Conservation (phyloP, 2,797 vertebrate species). For the Melopsittacus undulatus region DNA sequence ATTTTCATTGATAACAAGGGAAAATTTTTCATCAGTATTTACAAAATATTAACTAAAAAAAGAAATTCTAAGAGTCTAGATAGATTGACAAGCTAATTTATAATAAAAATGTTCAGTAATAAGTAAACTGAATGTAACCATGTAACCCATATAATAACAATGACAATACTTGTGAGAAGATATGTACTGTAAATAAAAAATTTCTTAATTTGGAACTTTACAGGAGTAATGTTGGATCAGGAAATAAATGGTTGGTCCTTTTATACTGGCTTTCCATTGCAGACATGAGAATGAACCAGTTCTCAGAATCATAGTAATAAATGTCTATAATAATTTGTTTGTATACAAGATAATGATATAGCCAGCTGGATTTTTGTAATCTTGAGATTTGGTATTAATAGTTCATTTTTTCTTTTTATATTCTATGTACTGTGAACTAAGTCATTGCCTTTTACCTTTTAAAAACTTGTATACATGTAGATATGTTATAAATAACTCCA, state of each 20-base stretch:
- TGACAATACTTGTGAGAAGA: not conserved
- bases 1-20: not conserved
- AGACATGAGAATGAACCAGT: not conserved
- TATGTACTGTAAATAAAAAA: not conserved
- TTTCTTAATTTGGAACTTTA: not conserved
- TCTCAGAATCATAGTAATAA: not conserved
- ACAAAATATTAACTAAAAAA: not conserved
- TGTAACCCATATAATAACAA: not conserved
- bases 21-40: not conserved
- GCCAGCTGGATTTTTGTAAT: not conserved
- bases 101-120: not conserved
- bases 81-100: not conserved
- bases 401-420: not conserved
- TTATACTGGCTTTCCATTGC: not conserved
- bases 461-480: not conserved
- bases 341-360: not conserved
- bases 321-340: fast-evolving
- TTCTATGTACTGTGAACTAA: not conserved
- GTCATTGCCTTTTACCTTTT: not conserved
- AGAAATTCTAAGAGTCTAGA: not conserved
- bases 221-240: not conserved
- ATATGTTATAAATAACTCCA: not conserved
- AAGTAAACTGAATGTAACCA: not conserved
- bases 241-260: not conserved
- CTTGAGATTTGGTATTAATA: not conserved